Percentiles rank a stretch among this genome's conserved stretches.
Evolutionary conservation across 2,797 vertebrate species (phyloP).

Genomic region (Gymnothorax javanicus): DNA sequence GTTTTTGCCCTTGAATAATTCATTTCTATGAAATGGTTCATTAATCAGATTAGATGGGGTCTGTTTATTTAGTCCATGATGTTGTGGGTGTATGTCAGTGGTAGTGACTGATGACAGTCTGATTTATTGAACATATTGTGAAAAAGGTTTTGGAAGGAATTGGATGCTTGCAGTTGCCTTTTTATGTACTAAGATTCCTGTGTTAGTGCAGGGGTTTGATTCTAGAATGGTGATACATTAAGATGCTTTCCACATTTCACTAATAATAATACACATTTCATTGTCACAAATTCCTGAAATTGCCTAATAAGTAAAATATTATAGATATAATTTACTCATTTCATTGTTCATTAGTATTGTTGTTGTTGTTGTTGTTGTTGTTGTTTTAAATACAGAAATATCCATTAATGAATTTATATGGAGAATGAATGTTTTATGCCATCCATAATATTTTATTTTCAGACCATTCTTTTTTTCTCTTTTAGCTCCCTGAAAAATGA

Average conservation of each 20-base stretch:
- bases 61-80: not conserved
- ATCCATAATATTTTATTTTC: not conserved
- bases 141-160: not conserved
- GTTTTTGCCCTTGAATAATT: conserved; percentile 8
- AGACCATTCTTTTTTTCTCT: not conserved
- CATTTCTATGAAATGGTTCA: not conserved
- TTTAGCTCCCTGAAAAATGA: not conserved
- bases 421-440: not conserved
- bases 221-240: not conserved
- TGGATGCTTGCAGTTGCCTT: not conserved
- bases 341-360: too few species aligned
- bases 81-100: not conserved
- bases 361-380: too few species aligned
- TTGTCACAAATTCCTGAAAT: too few species aligned
- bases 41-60: not conserved
- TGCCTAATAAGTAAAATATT: too few species aligned
- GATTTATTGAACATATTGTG: not conserved
- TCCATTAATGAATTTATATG: too few species aligned
- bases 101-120: not conserved
- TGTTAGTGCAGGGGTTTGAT: not conserved
- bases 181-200: not conserved
- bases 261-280: not conserved
- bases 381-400: too few species aligned
- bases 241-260: not conserved
- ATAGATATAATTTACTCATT: too few species aligned